Evolutionary conservation across 2,113 vertebrate species (phyloP), one percentile per base, ranked within the genome.

Genomic region (Falco punctatus): DNA sequence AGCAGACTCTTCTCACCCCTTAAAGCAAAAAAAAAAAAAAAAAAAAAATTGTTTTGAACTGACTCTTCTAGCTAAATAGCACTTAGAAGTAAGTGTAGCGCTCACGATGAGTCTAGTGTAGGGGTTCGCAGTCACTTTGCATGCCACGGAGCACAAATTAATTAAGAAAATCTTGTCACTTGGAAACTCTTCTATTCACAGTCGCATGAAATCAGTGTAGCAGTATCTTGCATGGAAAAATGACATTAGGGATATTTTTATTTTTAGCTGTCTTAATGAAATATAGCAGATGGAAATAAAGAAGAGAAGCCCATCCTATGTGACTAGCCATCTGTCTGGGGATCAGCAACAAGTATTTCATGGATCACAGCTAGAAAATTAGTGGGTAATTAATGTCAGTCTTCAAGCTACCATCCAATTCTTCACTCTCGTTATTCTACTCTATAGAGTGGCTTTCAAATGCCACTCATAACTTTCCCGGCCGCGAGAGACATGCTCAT

Each of bases 231-330:
- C 69, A 94, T 42, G 61, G 96, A 89, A 94, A 95, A 96, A 96
- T 96, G 96, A 94, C 79, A 67, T 94, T 92, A 78, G 59, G 35
- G 88, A 84, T 95, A 83, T 94, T 94, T 94, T 94, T 96, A 95
- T 95, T 94, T 96, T 96, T 96, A 96, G 92, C 72, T 72, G 35
- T 74, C 95, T 95, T 94, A 97, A 96, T 96, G 95, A 96, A 96
- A 96, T 91, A 90, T 91, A 96, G 95, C 96, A 96, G 96, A 96
- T 97, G 91, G 96, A 97, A 96, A 96, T 96, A 84, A 70, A 96
- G 90, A 93, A 74, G 93, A 97, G 95, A 94, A 96, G 88, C 88
- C 91, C 13, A 0, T 91, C 83, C 94, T 92, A 3, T 93, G 92
- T 81, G 95, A 94, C 94, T 94, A 86, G 96, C 96, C 96, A 97